phyloP scores from a whole-genome alignment of 2,113 vertebrate species.

The Trinectes maculatus region DNA sequence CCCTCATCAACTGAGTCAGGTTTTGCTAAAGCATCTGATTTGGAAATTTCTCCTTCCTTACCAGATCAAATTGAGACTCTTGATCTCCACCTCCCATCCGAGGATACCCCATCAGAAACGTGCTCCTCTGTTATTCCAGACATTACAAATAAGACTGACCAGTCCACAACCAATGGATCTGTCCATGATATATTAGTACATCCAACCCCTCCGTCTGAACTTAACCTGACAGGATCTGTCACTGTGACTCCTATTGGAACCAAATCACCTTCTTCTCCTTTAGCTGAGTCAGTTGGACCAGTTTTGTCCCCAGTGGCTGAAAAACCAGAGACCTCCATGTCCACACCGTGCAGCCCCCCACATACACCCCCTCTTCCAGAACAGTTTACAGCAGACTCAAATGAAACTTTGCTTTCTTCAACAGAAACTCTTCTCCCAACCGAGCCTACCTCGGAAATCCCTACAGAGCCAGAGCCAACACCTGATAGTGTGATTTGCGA shows the following conservation, averaged over 20 bases:
- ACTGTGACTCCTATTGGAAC: constrained; percentile 9
- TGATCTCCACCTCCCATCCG: not conserved
- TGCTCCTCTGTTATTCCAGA: constrained; percentile 11
- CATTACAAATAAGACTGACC: not conserved
- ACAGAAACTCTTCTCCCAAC: constrained; percentile 20
- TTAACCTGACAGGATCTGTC: constrained; percentile 6
- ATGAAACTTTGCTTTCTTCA: not conserved
- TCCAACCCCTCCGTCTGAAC: constrained; percentile 11
- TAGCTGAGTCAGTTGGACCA: constrained; percentile 18
- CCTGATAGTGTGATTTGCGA: constrained; percentile 20
- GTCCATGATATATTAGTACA: constrained; percentile 11
- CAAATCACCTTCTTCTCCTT: constrained; percentile 1
- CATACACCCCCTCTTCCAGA: not conserved
- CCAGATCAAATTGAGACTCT: constrained; percentile 13
- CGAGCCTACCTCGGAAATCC: constrained; percentile 34
- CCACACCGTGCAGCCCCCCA: not conserved
- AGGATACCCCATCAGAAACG: constrained; percentile 24
- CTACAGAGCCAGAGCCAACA: constrained; percentile 14
- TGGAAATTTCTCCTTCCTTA: constrained; percentile 14
- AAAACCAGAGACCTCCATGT: constrained; percentile 19
- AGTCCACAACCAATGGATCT: constrained; percentile 12
- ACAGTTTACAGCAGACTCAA: constrained; percentile 7
- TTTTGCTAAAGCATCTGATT: constrained; percentile 10
- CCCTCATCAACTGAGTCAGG: not conserved
- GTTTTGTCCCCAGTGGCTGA: constrained; percentile 33